Evolutionary conservation across 2,888 invertebrate species (phyloP).

Genomic region (Mycalesis mineus): DNA sequence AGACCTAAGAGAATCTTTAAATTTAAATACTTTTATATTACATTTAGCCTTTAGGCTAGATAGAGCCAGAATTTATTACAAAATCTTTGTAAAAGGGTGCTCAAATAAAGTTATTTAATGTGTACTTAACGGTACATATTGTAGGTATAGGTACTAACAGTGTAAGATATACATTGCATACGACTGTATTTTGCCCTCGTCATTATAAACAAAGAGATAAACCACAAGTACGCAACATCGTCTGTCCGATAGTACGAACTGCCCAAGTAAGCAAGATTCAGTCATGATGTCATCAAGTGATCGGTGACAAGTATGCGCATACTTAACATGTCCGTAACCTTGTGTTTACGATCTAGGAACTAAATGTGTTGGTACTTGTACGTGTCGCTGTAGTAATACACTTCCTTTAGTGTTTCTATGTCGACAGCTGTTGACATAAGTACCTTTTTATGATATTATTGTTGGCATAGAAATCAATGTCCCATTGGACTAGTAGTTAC

Average conservation of each 20-base stretch:
- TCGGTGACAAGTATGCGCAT: constrained; percentile 36
- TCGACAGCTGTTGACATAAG: background rate
- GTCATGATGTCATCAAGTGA: constrained; percentile 38
- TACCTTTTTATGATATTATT: background rate
- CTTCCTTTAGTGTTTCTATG: constrained; percentile 11
- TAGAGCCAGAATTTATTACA: no score
- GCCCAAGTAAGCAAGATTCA: constrained; percentile 10
- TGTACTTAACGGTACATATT: no score
- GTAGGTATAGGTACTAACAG: background rate
- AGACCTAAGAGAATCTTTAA: no score
- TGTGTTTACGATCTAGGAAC: constrained; percentile 35
- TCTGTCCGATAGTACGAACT: background rate
- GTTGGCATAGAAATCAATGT: background rate
- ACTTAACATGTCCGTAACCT: constrained; percentile 39
- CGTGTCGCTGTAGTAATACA: constrained; percentile 21
- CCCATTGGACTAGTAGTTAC: no score
- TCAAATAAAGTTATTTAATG: no score
- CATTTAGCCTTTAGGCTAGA: no score
- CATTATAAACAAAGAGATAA: constrained; percentile 12
- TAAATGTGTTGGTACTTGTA: constrained; percentile 19
- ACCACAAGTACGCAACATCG: background rate
- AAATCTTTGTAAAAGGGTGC: no score
- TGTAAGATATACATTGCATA: background rate
- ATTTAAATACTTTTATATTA: no score
- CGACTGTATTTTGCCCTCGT: constrained; percentile 1